Percentiles rank a stretch among this genome's conserved stretches.
These are phyloP conservation scores for Cynaeus angustus DNA, from an alignment of 2,888 invertebrate genomes.

Conservation along the genomic window DNA sequence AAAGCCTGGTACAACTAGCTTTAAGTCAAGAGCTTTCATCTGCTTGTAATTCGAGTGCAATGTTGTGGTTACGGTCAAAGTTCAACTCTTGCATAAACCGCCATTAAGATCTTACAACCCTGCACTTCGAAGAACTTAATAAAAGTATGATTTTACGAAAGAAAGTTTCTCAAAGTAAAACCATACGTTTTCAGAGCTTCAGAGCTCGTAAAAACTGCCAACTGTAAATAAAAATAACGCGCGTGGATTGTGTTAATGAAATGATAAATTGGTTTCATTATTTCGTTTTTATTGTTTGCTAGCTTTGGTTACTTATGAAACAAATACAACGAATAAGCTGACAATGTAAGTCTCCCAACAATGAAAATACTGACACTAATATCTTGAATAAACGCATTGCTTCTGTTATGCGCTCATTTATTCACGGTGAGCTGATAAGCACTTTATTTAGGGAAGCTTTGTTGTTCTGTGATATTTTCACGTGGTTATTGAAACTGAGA, in stretches of 20 bases:
- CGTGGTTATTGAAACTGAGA: conserved; percentile 3
- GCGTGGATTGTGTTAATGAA: conserved; percentile 7
- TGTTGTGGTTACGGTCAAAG: too few relatives aligned
- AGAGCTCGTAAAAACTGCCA: not conserved
- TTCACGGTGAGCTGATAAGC: conserved; percentile 39
- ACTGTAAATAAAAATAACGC: conserved; percentile 4
- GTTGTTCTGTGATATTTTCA: conserved; percentile 27
- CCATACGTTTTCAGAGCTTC: too few relatives aligned
- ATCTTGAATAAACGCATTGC: conserved; percentile 42
- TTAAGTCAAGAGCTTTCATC: too few relatives aligned
- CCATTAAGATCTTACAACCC: too few relatives aligned
- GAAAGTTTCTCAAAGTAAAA: too few relatives aligned
- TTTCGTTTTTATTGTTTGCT: conserved; percentile 30
- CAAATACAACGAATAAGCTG: conserved; percentile 39
- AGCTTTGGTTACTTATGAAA: conserved; percentile 24
- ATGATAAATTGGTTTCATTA: conserved; percentile 31
- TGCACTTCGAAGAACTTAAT: too few relatives aligned
- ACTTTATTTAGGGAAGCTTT: conserved; percentile 40
- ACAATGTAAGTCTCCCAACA: conserved; percentile 40
- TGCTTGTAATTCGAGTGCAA: too few relatives aligned
- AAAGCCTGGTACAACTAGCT: too few relatives aligned
- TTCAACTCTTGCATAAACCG: too few relatives aligned
- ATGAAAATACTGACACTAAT: conserved; percentile 44
- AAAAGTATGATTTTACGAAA: not conserved
- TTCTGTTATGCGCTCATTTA: conserved; percentile 43